phyloP scores from a whole-genome alignment of 2,888 invertebrate genomes.

The Bellardia bayeri region DNA sequence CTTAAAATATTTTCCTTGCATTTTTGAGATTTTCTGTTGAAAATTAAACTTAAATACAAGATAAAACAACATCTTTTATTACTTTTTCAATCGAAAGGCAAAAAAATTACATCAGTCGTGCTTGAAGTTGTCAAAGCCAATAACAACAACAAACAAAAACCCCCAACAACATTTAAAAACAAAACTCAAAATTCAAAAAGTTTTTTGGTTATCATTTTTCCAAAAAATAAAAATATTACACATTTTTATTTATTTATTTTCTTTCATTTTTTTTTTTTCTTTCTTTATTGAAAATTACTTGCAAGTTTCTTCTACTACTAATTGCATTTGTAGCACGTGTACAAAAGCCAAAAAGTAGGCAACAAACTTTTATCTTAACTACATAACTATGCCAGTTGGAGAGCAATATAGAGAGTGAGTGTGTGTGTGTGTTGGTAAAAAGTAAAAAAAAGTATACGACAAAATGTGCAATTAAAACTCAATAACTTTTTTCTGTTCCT shows the following conservation, averaged over 20 bases:
- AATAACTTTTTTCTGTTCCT: constrained; percentile 58
- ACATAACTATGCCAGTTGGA: constrained; percentile 40
- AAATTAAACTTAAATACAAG: constrained; percentile 7
- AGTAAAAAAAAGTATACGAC: constrained; percentile 46
- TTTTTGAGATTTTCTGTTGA: background rate
- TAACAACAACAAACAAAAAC: constrained; percentile 22
- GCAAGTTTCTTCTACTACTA: constrained; percentile 69
- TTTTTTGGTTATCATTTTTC: constrained; percentile 49
- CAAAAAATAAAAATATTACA: constrained; percentile 19
- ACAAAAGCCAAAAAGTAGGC: constrained; percentile 73
- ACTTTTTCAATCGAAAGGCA: constrained; percentile 40
- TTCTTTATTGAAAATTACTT: constrained; percentile 62
- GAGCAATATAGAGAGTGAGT: background rate
- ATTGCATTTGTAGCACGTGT: constrained; percentile 74
- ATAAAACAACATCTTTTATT: constrained; percentile 66
- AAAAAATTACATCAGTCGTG: constrained; percentile 61
- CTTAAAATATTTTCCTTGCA: background rate
- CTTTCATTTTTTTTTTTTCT: background rate
- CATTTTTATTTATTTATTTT: constrained; percentile 43
- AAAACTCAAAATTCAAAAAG: constrained; percentile 66
- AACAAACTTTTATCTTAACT: constrained; percentile 71
- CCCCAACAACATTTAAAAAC: constrained; percentile 56
- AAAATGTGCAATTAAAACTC: constrained; percentile 73
- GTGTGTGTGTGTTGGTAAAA: constrained; percentile 20
- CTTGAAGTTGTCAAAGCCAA: constrained; percentile 60